These are phyloP conservation scores for Mesocentrotus franciscanus DNA, from an alignment of 53 echinoderm and acorn worm species.

Conservation along the genomic window DNA sequence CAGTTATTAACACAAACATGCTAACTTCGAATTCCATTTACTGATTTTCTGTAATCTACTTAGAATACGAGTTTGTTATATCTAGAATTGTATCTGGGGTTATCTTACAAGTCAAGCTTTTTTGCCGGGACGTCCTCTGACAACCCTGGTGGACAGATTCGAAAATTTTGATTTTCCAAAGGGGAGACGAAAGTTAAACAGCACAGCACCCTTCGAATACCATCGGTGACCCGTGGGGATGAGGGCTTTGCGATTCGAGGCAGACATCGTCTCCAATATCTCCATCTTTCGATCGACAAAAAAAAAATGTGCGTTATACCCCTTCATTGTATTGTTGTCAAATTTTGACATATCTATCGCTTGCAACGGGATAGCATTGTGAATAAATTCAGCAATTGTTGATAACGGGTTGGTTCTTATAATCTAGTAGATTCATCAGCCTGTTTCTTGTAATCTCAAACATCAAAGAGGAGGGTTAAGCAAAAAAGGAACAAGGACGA, in stretches of 20 bases:
- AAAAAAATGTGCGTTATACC: constrained; percentile 7
- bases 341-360: background rate
- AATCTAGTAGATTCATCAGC: background rate
- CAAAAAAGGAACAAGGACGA: too few relatives aligned
- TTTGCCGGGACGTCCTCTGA: background rate
- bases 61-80: too few relatives aligned
- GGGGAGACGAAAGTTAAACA: constrained; percentile 59
- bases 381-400: background rate
- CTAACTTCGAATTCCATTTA: too few relatives aligned
- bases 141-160: background rate
- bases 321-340: background rate
- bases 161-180: constrained; percentile 48
- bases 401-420: background rate
- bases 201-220: constrained; percentile 69
- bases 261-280: constrained; percentile 54
- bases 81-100: too few relatives aligned
- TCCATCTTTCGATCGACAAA: background rate
- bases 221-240: constrained; percentile 72
- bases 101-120: too few relatives aligned
- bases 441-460: background rate
- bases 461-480: background rate
- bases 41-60: too few relatives aligned
- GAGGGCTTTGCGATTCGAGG: constrained; percentile 9
- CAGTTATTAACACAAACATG: too few relatives aligned
- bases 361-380: constrained; percentile 1